These are phyloP conservation scores for Cassiopea andromeda DNA, from an alignment of 30 jellyfish, hydroid and myxozoan genomes.

Conservation along the genomic window DNA sequence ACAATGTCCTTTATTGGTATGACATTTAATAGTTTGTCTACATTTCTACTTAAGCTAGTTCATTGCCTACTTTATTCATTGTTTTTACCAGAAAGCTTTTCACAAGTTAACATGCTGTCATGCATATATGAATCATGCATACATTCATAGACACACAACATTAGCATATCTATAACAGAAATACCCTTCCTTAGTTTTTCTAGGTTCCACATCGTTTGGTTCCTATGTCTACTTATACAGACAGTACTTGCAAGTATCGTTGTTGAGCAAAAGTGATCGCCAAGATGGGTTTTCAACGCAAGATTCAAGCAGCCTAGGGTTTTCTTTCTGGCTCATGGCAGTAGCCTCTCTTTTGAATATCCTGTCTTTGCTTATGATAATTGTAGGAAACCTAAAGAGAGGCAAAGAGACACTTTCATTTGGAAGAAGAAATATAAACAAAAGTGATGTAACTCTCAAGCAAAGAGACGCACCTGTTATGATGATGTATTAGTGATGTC, in stretches of 20 bases:
- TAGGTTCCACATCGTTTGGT: slow-evolving; percentile 17
- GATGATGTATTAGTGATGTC: slow-evolving; percentile 9
- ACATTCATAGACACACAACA: too few relatives aligned
- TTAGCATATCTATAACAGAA: background rate
- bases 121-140: too few relatives aligned
- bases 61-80: too few relatives aligned
- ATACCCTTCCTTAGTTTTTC: background rate
- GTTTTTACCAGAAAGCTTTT: too few relatives aligned
- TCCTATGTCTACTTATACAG: slow-evolving; percentile 25
- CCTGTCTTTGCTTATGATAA: slow-evolving; percentile 11
- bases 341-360: slow-evolving; percentile 1
- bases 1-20: slow-evolving; percentile 17
- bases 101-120: too few relatives aligned
- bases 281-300: slow-evolving; percentile 42
- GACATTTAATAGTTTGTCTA: background rate
- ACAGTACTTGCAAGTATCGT: background rate
- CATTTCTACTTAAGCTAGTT: too few relatives aligned
- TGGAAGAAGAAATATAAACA: background rate
- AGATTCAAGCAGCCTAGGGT: slow-evolving; percentile 6
- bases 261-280: slow-evolving; percentile 16
- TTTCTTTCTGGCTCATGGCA: slow-evolving; percentile 34
- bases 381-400: slow-evolving; percentile 5
- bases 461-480: slow-evolving; percentile 18
- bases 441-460: background rate
- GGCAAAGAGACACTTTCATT: slow-evolving; percentile 4